Conservation (phyloP, 2,888 invertebrate species). For the Lasioglossum lativentre region DNA sequence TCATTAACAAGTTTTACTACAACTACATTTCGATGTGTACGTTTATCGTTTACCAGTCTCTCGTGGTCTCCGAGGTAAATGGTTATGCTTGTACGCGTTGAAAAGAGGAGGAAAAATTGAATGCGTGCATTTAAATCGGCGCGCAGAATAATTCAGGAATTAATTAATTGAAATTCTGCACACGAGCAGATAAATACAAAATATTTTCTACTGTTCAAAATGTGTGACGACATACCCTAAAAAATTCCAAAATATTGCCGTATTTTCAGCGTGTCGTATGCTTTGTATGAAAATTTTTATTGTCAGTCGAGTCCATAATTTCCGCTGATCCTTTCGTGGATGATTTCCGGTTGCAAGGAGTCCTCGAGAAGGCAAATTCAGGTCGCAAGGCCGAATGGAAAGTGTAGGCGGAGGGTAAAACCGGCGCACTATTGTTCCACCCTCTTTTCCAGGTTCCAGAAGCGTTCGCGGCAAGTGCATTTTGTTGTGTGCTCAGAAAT, state of each 20-base stretch:
- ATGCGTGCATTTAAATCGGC: too few species aligned
- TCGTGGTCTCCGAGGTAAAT: neutral
- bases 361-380: neutral
- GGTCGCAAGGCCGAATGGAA: slow-evolving; percentile 46
- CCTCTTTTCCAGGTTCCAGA: slow-evolving; percentile 68
- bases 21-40: neutral
- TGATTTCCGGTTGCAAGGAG: slow-evolving; percentile 4
- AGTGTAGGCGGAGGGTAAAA: slow-evolving; percentile 58
- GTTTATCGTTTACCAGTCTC: neutral
- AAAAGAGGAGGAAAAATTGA: neutral
- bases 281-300: neutral
- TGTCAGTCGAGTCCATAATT: neutral
- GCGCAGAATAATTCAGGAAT: too few species aligned
- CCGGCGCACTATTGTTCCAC: slow-evolving; percentile 63
- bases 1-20: neutral
- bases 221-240: neutral
- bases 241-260: neutral
- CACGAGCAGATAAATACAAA: neutral
- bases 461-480: slow-evolving; percentile 74
- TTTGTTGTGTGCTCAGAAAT: slow-evolving; percentile 75
- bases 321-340: slow-evolving; percentile 17
- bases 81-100: neutral
- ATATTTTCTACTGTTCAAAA: too few species aligned
- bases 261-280: neutral
- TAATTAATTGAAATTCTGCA: neutral